Evolutionary conservation across 2,113 vertebrate species (phyloP), one percentile per base, ranked within the genome.

Genomic region (Austrofundulus limnaeus): DNA sequence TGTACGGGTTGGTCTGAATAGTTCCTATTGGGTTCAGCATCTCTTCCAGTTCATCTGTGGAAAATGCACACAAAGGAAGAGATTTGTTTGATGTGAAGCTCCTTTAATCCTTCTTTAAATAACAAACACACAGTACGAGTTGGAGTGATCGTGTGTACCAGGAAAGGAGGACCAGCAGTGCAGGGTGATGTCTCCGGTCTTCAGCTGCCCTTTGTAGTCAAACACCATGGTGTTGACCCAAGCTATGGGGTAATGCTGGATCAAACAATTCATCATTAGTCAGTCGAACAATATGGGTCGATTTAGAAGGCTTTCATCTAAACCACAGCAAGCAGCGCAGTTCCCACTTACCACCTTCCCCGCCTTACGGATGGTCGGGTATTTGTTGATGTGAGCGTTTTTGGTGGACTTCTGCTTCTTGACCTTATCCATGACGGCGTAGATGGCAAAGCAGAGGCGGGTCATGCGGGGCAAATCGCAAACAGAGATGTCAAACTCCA

Each of bases 221-320:
- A 99, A 99, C 78, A 99, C 93, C 97, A 99, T 99, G 14, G 96
- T 98, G 88, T 99, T 99, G 67, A 99, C 96, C 97, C 97, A 99
- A 11, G 97, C 97, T 49, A 99, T 96, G 50, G 97, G 97, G 87
- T 97, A 98, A 87, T 97, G 95, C 97, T 99, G 90, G 41, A 41
- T 25, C 55, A 84, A 23, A 80, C 14, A 63, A 53, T 23, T 17
- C 14, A 43, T 34, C 10, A 51, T 24, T 17, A 50, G 49, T 62
- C 2, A 38, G 11, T 12, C 14, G 14, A 28, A 41, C 19, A 20
- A 55, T 4, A 16, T 11, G 10, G 8, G 14, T 13, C 6, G 21
- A 11, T 7, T 19, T 21, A 24, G 20, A 20, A 28, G 41, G 39
- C 23, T 28, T 0, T 3, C 48, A 10, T 45, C 12, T 57, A 31